phyloP scores from a whole-genome alignment of 2,113 vertebrate species.

The Tychaedon coryphoeus region DNA sequence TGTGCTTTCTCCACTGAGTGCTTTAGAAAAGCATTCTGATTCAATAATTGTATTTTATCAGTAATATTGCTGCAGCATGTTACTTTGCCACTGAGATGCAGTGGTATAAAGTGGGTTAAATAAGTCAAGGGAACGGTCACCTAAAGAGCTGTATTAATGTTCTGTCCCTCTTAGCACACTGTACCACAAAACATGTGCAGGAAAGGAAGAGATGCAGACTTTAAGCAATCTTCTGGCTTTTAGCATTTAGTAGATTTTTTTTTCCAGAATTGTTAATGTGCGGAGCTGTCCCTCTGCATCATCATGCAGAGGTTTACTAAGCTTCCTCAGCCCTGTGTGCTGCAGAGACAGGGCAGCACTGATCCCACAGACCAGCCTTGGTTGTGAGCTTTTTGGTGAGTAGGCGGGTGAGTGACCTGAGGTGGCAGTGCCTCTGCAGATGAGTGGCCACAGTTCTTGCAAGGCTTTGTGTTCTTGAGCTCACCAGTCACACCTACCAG shows the following conservation, averaged over 20 bases:
- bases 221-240: background rate
- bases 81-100: background rate
- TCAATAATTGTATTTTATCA: background rate
- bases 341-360: background rate
- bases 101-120: background rate
- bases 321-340: fast-evolving
- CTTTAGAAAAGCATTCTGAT: background rate
- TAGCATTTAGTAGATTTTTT: background rate
- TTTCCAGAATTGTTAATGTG: fast-evolving
- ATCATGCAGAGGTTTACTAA: fast-evolving
- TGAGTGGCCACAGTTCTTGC: background rate
- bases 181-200: background rate
- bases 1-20: background rate
- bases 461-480: background rate
- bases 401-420: background rate
- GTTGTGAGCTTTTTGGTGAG: fast-evolving
- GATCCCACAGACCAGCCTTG: background rate
- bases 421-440: background rate
- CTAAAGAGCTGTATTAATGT: background rate
- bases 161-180: fast-evolving
- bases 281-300: fast-evolving
- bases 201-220: background rate
- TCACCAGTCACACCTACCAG: background rate
- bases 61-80: background rate
- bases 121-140: background rate